Conservation (phyloP, 2,888 invertebrate genomes). For the Pristionchus maxplancki region DNA sequence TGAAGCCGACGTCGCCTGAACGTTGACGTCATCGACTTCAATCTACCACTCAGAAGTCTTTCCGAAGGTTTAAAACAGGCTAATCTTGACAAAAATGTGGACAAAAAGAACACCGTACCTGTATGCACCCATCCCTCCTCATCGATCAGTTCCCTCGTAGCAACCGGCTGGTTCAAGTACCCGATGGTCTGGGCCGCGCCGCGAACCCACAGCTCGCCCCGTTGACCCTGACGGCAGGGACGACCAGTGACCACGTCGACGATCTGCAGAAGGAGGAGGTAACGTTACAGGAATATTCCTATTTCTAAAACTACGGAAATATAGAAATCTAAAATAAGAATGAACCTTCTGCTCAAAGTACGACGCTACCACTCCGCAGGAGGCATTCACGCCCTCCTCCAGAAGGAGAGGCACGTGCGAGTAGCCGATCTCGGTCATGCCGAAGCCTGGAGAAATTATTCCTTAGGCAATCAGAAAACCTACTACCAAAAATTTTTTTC, state of each 20-base stretch:
- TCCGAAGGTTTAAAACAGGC: no score
- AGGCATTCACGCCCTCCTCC: not conserved
- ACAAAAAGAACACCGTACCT: no score
- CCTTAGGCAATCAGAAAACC: not conserved
- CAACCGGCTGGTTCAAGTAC: not conserved
- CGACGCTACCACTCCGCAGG: not conserved
- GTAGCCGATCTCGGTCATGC: not conserved
- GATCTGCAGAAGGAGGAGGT: no score
- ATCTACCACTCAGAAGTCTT: no score
- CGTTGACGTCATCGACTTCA: not conserved
- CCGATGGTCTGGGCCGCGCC: not conserved
- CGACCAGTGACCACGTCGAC: not conserved
- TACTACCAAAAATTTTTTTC: no score
- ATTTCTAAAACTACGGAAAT: no score
- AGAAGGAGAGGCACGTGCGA: not conserved
- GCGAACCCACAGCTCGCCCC: not conserved
- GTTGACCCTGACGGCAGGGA: not conserved
- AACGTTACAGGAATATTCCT: no score
- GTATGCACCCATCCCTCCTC: conserved; percentile 14
- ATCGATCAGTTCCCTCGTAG: not conserved
- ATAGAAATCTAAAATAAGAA: no score
- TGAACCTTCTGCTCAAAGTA: not conserved
- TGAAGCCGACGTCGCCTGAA: conserved; percentile 3
- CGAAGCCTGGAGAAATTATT: not conserved
- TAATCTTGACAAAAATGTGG: no score